These are phyloP conservation scores for Parauchenoglanis ngamensis DNA, from an alignment of 2,797 vertebrate species.

Conservation along the genomic window DNA sequence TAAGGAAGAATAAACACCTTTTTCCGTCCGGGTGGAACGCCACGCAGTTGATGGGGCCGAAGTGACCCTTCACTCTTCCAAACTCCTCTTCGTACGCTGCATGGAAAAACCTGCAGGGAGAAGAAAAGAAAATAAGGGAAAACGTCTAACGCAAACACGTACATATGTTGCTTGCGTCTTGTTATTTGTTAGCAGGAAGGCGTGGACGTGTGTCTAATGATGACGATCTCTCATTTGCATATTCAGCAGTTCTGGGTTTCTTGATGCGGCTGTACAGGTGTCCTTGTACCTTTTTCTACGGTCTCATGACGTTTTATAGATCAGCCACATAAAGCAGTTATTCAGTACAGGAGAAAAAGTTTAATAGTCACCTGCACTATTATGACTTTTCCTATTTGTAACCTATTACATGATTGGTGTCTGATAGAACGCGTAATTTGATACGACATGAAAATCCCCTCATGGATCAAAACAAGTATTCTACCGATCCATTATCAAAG, in stretches of 20 bases:
- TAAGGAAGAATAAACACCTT: slow-evolving; percentile 74
- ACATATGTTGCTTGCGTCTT: neutral
- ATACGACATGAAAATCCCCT: neutral
- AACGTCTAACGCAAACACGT: neutral
- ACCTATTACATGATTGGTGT: neutral
- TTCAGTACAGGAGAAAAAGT: neutral
- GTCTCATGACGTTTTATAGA: neutral
- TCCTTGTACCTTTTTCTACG: neutral
- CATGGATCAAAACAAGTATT: neutral
- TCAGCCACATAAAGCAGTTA: neutral
- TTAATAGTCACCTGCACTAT: neutral
- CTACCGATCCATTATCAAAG: neutral
- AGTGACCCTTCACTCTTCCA: slow-evolving; percentile 96
- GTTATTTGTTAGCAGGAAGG: neutral
- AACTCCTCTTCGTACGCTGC: slow-evolving; percentile 96
- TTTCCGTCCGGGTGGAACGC: slow-evolving; percentile 97
- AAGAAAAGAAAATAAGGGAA: neutral
- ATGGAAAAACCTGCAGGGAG: slow-evolving; percentile 88
- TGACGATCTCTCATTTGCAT: neutral
- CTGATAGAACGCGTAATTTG: neutral
- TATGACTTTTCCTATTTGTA: neutral
- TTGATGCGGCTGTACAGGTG: neutral
- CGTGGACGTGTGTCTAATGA: neutral
- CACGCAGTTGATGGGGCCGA: slow-evolving; percentile 96
- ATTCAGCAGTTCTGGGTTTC: neutral